Percentiles rank a stretch among this genome's conserved stretches.
These are phyloP conservation scores for Microplitis deprimator DNA, from an alignment of 2,888 invertebrate species.

Conservation along the genomic window DNA sequence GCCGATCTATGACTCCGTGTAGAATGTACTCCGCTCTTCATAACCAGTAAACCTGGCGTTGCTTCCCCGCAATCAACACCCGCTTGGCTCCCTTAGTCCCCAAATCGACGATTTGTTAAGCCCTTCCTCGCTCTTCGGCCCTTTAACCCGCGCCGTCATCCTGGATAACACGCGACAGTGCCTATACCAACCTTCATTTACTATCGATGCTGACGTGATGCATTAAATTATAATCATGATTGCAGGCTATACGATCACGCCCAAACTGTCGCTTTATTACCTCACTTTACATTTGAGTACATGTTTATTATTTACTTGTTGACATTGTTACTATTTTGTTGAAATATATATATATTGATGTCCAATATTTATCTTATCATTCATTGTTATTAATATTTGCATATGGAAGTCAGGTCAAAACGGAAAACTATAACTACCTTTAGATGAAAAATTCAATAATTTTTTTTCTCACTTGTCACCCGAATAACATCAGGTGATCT, in stretches of 20 bases:
- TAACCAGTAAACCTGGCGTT: neutral
- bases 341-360: neutral
- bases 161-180: constrained; percentile 24
- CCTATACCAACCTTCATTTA: constrained; percentile 53
- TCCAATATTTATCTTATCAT: neutral
- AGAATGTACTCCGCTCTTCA: constrained; percentile 48
- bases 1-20: constrained; percentile 66
- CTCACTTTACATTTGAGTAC: neutral
- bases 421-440: too few species aligned
- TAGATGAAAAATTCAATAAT: too few species aligned
- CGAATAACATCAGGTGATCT: too few species aligned
- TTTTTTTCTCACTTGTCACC: too few species aligned
- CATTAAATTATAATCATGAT: constrained; percentile 66
- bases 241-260: constrained; percentile 52
- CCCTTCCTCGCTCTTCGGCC: neutral
- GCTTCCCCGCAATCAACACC: neutral
- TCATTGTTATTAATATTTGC: neutral
- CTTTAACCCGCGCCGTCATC: neutral
- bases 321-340: neutral
- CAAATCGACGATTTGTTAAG: constrained; percentile 27
- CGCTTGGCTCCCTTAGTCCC: constrained; percentile 23
- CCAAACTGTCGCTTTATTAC: constrained; percentile 35
- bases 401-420: neutral
- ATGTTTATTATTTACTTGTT: neutral
- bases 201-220: constrained; percentile 55